These are phyloP conservation scores for Polypedilum vanderplanki DNA, from an alignment of 1,140 invertebrate species.

Conservation along the genomic window DNA sequence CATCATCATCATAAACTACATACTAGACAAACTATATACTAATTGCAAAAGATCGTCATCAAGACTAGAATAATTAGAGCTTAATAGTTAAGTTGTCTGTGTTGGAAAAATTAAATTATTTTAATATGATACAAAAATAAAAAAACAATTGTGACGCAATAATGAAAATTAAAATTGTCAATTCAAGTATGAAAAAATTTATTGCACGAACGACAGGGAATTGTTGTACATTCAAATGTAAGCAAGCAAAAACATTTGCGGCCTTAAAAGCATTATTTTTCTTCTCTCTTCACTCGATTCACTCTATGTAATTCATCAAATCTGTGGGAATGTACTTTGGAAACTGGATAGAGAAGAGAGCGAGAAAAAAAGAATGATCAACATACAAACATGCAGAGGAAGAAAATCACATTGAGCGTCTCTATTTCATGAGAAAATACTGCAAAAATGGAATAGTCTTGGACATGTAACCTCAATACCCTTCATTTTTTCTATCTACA, in stretches of 20 bases:
- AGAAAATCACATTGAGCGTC: background rate
- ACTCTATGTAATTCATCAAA: constrained; percentile 7
- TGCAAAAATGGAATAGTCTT: background rate
- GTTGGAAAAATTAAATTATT: too few species aligned
- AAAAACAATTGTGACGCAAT: too few species aligned
- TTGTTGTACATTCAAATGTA: background rate
- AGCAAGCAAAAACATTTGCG: background rate
- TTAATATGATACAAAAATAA: too few species aligned
- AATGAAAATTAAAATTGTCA: too few species aligned
- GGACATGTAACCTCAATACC: constrained; percentile 8
- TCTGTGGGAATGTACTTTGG: constrained; percentile 1
- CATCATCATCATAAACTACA: too few species aligned
- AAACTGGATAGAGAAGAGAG: background rate
- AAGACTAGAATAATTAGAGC: too few species aligned
- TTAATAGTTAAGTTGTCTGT: too few species aligned
- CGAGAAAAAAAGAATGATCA: background rate
- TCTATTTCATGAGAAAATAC: constrained; percentile 7
- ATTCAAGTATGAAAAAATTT: background rate
- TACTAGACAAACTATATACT: too few species aligned
- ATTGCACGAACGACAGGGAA: constrained; percentile 1
- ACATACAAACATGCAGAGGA: constrained; percentile 3
- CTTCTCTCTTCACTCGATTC: background rate
- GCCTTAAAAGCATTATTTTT: constrained; percentile 13
- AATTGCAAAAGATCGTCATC: too few species aligned
- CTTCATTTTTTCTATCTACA: background rate